These are phyloP conservation scores for Neostethus bicornis DNA, from an alignment of 2,797 vertebrate species.

Conservation along the genomic window DNA sequence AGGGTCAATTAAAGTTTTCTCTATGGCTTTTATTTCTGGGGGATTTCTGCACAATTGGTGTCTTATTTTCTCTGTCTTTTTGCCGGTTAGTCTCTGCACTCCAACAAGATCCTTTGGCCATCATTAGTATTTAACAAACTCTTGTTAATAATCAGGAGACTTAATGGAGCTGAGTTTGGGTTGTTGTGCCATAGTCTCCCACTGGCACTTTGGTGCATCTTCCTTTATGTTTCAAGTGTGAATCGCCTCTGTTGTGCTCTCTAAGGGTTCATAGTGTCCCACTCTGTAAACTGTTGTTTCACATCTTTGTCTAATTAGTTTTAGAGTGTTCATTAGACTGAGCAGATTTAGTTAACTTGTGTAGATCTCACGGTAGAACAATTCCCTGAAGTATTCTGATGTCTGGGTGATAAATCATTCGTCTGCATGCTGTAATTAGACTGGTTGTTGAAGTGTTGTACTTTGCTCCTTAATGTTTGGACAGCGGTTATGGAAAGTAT, in stretches of 20 bases:
- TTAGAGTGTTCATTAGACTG: slow-evolving; percentile 70
- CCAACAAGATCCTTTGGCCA: slow-evolving; percentile 57
- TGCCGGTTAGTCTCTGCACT: slow-evolving; percentile 14
- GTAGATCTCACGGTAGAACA: slow-evolving; percentile 49
- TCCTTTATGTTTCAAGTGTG: slow-evolving; percentile 38
- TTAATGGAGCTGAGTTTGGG: slow-evolving; percentile 41
- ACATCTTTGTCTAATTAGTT: slow-evolving; percentile 72
- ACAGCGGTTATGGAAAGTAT: slow-evolving; percentile 16
- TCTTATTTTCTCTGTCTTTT: slow-evolving; percentile 11
- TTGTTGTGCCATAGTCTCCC: slow-evolving; percentile 40
- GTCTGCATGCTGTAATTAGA: slow-evolving; percentile 56
- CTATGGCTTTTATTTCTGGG: slow-evolving; percentile 40
- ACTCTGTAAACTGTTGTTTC: slow-evolving; percentile 54
- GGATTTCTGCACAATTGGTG: slow-evolving; percentile 18
- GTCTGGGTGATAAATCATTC: slow-evolving; percentile 67
- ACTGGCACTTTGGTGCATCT: slow-evolving; percentile 20
- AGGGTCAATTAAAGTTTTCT: slow-evolving; percentile 68
- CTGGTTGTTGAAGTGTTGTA: slow-evolving; percentile 49
- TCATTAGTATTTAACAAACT: slow-evolving; percentile 67
- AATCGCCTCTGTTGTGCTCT: slow-evolving; percentile 30
- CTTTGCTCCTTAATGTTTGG: slow-evolving; percentile 40
- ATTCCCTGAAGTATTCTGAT: slow-evolving; percentile 49
- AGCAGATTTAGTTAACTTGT: slow-evolving; percentile 66
- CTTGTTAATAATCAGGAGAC: slow-evolving; percentile 59
- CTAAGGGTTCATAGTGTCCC: slow-evolving; percentile 34